Evolutionary conservation across 92 coral and sea anemone species (phyloP).

Genomic region (Hydrozoanthus gracilis): DNA sequence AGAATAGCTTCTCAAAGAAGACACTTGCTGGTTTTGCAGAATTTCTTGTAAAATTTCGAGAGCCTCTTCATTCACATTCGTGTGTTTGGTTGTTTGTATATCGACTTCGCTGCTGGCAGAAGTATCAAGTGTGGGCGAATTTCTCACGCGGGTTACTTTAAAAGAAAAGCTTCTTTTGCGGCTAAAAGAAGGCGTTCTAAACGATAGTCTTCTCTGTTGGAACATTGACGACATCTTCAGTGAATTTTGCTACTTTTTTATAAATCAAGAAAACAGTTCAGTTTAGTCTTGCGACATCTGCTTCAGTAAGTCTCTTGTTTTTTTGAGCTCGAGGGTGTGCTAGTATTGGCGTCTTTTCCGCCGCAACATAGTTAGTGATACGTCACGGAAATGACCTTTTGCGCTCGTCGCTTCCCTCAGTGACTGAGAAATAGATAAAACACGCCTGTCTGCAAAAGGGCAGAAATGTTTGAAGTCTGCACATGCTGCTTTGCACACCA

Average conservation of each 20-base stretch:
- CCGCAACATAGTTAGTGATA: background rate
- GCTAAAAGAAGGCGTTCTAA: slow-evolving; percentile 39
- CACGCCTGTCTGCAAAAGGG: too few species aligned
- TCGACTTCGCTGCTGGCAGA: background rate
- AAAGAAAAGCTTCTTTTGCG: slow-evolving; percentile 21
- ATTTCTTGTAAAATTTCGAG: slow-evolving; percentile 38
- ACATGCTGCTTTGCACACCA: too few species aligned
- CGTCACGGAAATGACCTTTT: slow-evolving; percentile 32
- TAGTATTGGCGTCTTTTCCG: too few species aligned
- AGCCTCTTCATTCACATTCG: background rate
- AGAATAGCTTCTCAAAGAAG: background rate
- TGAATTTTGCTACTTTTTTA: too few species aligned
- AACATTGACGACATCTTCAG: slow-evolving; percentile 41
- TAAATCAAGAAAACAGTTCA: too few species aligned
- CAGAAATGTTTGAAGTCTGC: too few species aligned
- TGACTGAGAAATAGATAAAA: too few species aligned
- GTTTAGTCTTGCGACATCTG: background rate
- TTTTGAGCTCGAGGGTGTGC: background rate
- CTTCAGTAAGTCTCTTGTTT: background rate
- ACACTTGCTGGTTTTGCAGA: slow-evolving; percentile 32
- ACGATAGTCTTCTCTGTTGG: slow-evolving; percentile 14
- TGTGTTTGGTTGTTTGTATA: background rate
- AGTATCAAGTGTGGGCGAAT: background rate
- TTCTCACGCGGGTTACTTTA: slow-evolving; percentile 2
- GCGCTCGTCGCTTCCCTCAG: background rate